Conservation (phyloP, 2,113 vertebrate species). For the Thunnus maccoyii region DNA sequence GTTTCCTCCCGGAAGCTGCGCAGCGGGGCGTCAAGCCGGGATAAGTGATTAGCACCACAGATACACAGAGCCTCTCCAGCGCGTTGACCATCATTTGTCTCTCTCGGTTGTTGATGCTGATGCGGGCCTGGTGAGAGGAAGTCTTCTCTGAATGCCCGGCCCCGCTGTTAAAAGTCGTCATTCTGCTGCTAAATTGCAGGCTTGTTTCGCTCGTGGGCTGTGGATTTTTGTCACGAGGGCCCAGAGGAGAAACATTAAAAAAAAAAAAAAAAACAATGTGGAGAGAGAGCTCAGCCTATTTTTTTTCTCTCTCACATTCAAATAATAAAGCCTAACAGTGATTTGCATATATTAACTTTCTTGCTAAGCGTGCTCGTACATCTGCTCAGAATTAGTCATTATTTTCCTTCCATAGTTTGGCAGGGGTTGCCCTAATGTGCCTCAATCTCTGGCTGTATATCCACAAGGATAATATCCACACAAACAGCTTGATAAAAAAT, state of each 20-base stretch:
- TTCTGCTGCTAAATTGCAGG: constrained; percentile 44
- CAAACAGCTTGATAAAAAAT: constrained; percentile 38
- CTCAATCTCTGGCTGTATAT: constrained; percentile 18
- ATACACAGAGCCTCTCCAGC: constrained; percentile 8
- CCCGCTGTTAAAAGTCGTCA: constrained; percentile 38
- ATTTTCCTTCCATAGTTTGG: constrained; percentile 45
- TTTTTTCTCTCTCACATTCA: constrained; percentile 19
- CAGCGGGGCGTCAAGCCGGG: not conserved
- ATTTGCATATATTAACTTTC: constrained; percentile 58
- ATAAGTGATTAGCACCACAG: constrained; percentile 35
- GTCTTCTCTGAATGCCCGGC: constrained; percentile 6
- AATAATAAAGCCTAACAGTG: constrained; percentile 37
- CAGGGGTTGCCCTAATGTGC: constrained; percentile 27
- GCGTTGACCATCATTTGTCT: constrained; percentile 29
- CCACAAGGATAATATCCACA: constrained; percentile 19
- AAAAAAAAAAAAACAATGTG: constrained; percentile 7
- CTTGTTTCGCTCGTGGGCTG: constrained; percentile 4
- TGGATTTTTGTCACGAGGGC: not conserved
- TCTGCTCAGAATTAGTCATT: constrained; percentile 62
- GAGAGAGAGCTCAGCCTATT: not conserved
- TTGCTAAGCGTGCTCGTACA: constrained; percentile 39
- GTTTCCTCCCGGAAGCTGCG: constrained; percentile 47
- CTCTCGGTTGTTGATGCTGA: constrained; percentile 27
- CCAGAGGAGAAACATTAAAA: constrained; percentile 25
- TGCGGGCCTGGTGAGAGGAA: constrained; percentile 23